phyloP scores from a whole-genome alignment of 2,113 vertebrate genomes.

The Chamaetylas fuelleborni region DNA sequence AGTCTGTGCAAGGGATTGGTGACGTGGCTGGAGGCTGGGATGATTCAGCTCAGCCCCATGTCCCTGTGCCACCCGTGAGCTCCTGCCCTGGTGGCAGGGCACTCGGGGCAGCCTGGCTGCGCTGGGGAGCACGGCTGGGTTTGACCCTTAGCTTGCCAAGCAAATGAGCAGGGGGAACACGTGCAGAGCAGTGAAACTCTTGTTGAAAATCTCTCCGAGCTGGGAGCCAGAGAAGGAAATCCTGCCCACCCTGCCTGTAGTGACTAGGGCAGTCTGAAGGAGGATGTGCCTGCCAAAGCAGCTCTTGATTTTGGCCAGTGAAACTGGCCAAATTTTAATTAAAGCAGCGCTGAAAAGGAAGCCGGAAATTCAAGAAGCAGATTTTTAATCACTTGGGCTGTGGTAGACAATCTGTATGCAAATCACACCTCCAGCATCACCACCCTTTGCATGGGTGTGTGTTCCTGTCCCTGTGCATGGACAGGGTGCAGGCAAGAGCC shows the following conservation, averaged over 20 bases:
- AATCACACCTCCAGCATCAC: background rate
- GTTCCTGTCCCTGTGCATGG: background rate
- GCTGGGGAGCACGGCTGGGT: rapidly evolving
- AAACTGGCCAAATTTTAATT: background rate
- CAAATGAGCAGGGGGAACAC: background rate
- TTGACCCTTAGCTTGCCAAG: background rate
- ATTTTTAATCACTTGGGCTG: constrained; percentile 25
- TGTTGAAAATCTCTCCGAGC: background rate
- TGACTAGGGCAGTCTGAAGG: background rate
- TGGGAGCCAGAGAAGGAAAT: constrained; percentile 4
- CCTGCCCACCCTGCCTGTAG: background rate
- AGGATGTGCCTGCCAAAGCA: constrained; percentile 5
- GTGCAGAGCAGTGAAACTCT: background rate
- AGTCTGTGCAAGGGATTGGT: background rate
- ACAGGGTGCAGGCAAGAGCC: background rate
- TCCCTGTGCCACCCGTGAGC: background rate
- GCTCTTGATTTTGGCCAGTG: background rate
- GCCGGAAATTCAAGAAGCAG: constrained; percentile 28
- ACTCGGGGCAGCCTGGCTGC: background rate
- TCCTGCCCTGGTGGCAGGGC: background rate
- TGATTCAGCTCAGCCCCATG: background rate
- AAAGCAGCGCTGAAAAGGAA: constrained; percentile 22
- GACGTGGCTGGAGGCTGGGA: background rate
- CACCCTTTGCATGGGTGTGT: background rate
- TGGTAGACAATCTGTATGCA: background rate